Percentiles rank a stretch among this genome's conserved stretches.
phyloP scores from a whole-genome alignment of 2,113 vertebrate genomes.

The Lathamus discolor region DNA sequence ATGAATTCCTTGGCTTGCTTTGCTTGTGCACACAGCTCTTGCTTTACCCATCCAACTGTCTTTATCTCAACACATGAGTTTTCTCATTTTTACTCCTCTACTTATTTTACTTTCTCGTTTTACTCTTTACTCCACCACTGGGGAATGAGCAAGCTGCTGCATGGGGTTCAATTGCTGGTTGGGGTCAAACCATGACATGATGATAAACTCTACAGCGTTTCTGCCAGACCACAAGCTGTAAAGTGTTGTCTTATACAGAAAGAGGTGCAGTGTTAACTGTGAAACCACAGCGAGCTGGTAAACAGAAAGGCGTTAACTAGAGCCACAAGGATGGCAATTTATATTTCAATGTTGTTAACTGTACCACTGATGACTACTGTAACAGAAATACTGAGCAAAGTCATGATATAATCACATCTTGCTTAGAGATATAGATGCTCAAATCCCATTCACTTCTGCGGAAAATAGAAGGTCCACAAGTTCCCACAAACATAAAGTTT shows the following conservation, averaged over 20 bases:
- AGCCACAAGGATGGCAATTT: neutral
- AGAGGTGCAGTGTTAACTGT: conserved; percentile 19
- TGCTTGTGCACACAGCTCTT: neutral
- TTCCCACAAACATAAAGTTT: neutral
- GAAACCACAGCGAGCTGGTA: neutral
- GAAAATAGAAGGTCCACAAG: neutral
- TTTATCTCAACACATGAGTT: neutral
- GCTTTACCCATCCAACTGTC: neutral
- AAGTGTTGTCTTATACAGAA: conserved; percentile 18
- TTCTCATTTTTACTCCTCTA: neutral
- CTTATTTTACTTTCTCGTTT: neutral
- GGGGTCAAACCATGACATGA: neutral
- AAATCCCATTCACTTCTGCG: neutral
- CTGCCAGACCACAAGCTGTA: neutral
- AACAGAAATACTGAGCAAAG: neutral
- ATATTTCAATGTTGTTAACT: neutral
- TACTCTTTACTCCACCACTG: neutral
- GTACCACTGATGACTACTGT: neutral
- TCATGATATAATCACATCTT: neutral
- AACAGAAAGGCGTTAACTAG: neutral
- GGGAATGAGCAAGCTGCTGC: neutral
- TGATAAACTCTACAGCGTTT: neutral
- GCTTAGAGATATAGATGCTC: neutral
- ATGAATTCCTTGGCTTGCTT: neutral
- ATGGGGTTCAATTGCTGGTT: neutral